A percentile compares a stretch with the other conserved stretches of the same genome.
phyloP scores from a whole-genome alignment of 2,113 vertebrate genomes.

The Arothron firmamentum region DNA sequence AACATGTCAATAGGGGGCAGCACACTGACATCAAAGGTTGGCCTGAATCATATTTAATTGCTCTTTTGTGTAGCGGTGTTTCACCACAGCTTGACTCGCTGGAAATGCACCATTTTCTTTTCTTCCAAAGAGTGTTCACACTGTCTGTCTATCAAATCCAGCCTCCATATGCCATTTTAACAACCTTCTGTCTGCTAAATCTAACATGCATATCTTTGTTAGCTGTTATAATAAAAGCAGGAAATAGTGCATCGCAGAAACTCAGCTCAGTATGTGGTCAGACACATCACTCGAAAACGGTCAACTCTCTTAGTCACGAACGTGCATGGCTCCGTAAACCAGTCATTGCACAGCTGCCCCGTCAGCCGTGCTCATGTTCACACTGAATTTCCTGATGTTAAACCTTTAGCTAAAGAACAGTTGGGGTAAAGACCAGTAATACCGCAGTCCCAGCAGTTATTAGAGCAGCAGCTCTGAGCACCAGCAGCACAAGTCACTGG shows the following conservation, averaged over 20 bases:
- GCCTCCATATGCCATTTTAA: slow-evolving; percentile 73
- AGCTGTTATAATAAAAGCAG: slow-evolving; percentile 52
- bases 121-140: slow-evolving; percentile 50
- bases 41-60: slow-evolving; percentile 66
- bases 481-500: slow-evolving; percentile 63
- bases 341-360: slow-evolving; percentile 85
- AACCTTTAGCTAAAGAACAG: slow-evolving; percentile 54
- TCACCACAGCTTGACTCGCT: slow-evolving; percentile 56
- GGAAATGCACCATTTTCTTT: slow-evolving; percentile 54
- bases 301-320: slow-evolving; percentile 79
- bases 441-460: slow-evolving; percentile 60
- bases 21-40: slow-evolving; percentile 49
- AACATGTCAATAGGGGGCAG: slow-evolving; percentile 60
- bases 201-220: slow-evolving; percentile 51
- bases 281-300: slow-evolving; percentile 80
- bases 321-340: slow-evolving; percentile 86
- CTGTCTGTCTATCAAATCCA: slow-evolving; percentile 68
- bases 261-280: slow-evolving; percentile 79
- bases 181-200: slow-evolving; percentile 66
- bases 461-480: slow-evolving; percentile 28
- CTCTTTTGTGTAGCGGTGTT: slow-evolving; percentile 59
- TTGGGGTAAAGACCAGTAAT: slow-evolving; percentile 51
- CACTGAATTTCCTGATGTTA: slow-evolving; percentile 72
- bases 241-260: slow-evolving; percentile 61
- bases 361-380: slow-evolving; percentile 84